Conservation (phyloP, 2,888 invertebrate species). For the Auanema sp. region DNA sequence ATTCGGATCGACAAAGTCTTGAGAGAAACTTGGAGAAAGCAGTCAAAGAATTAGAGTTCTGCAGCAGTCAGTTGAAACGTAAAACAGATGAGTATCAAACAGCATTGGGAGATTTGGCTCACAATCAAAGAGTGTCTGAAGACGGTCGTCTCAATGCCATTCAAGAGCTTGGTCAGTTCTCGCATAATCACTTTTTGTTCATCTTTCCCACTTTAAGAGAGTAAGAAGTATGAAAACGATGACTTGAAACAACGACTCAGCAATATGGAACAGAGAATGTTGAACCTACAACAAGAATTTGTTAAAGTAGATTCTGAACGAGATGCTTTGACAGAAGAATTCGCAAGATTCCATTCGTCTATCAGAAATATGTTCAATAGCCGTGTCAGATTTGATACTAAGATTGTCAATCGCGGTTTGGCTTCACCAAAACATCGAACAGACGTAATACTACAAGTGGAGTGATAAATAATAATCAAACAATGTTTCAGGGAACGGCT, state of each 20-base stretch:
- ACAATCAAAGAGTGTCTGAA: slow-evolving; percentile 57
- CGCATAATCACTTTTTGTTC: background rate
- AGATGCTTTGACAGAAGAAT: slow-evolving; percentile 54
- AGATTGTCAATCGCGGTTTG: too few relatives aligned
- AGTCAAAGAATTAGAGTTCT: slow-evolving; percentile 59
- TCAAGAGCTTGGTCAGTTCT: slow-evolving; percentile 43
- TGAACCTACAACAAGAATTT: slow-evolving; percentile 60
- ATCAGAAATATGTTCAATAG: too few relatives aligned
- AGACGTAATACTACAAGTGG: too few relatives aligned
- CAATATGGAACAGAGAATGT: slow-evolving; percentile 57
- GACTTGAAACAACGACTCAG: slow-evolving; percentile 61
- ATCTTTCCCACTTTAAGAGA: slow-evolving; percentile 29
- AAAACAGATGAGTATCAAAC: slow-evolving; percentile 62
- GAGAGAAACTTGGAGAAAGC: slow-evolving; percentile 51
- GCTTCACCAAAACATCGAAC: background rate
- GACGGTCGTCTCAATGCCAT: slow-evolving; percentile 60
- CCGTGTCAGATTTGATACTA: too few relatives aligned
- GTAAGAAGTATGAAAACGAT: slow-evolving; percentile 59
- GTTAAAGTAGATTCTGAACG: slow-evolving; percentile 59
- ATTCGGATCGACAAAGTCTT: slow-evolving; percentile 54
- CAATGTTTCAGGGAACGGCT: background rate
- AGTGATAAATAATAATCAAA: too few relatives aligned
- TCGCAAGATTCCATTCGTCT: slow-evolving; percentile 56
- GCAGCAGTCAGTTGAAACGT: slow-evolving; percentile 60
- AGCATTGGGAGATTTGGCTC: slow-evolving; percentile 58